Evolutionary conservation across 2,113 vertebrate genomes (phyloP).

Genomic region (Anhinga anhinga): DNA sequence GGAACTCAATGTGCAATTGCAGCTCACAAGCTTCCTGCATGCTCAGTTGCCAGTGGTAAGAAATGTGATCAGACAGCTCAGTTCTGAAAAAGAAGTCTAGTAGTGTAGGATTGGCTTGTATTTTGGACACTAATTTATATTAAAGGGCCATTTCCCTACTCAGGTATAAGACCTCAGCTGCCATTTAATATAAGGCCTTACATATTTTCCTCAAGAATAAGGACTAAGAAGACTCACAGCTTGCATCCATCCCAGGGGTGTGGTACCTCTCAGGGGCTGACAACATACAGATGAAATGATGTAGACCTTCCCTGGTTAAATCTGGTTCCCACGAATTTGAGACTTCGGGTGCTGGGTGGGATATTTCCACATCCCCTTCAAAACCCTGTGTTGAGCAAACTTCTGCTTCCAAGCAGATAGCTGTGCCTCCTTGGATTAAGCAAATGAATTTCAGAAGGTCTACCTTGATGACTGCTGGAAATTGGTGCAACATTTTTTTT

Average conservation of each 20-base stretch:
- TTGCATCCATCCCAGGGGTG: not conserved
- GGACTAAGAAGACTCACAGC: not conserved
- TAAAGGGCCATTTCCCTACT: not conserved
- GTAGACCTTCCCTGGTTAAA: not conserved
- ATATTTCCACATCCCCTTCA: not conserved
- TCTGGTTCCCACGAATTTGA: too few relatives aligned
- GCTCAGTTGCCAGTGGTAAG: not conserved
- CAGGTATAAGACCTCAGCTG: not conserved
- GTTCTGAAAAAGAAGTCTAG: not conserved
- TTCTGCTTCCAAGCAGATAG: not conserved
- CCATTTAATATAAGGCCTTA: not conserved
- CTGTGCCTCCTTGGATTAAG: accelerated
- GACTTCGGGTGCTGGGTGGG: not conserved
- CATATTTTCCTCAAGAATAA: not conserved
- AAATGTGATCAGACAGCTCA: accelerated
- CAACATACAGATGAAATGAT: not conserved
- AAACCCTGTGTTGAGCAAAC: not conserved
- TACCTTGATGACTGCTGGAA: not conserved
- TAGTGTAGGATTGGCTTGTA: not conserved
- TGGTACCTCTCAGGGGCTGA: not conserved
- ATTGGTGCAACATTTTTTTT: not conserved
- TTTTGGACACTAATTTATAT: not conserved
- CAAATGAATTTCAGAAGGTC: not conserved
- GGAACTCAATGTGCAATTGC: not conserved
- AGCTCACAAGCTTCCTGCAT: not conserved